Conservation (phyloP, 2,113 vertebrate species). For the Sorex fumeus region DNA sequence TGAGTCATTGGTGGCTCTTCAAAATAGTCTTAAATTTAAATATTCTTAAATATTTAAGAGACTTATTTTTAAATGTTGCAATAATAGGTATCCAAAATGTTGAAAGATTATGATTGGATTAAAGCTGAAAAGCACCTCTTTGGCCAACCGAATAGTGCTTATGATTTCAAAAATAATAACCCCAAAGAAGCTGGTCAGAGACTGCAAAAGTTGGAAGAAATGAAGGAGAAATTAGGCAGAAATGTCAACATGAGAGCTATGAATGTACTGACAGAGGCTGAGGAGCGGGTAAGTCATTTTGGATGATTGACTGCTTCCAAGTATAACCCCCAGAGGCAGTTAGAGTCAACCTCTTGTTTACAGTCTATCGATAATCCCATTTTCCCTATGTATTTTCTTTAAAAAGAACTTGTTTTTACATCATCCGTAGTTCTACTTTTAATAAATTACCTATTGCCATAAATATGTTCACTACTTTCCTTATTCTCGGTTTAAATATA, state of each 20-base stretch:
- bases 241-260: slow-evolving; percentile 95
- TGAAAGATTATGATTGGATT: slow-evolving; percentile 97
- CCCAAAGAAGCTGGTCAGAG: slow-evolving; percentile 92
- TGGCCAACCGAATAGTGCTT: slow-evolving; percentile 94
- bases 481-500: slow-evolving; percentile 46
- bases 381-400: slow-evolving; percentile 2
- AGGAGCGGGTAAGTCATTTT: slow-evolving; percentile 91
- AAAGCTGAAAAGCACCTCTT: slow-evolving; percentile 93
- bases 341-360: neutral
- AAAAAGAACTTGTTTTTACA: neutral
- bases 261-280: slow-evolving; percentile 94
- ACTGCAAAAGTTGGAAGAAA: slow-evolving; percentile 93
- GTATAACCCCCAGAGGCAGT: neutral
- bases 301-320: neutral
- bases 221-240: slow-evolving; percentile 91
- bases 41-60: slow-evolving; percentile 50
- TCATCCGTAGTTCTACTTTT: neutral
- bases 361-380: neutral
- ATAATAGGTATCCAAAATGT: slow-evolving; percentile 93
- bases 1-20: neutral
- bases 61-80: slow-evolving; percentile 19
- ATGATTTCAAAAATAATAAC: slow-evolving; percentile 94
- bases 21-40: slow-evolving; percentile 36
- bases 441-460: neutral
- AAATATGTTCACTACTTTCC: neutral